Evolutionary conservation across 2,113 vertebrate species (phyloP).

Genomic region (Urocynchramus pylzowi): DNA sequence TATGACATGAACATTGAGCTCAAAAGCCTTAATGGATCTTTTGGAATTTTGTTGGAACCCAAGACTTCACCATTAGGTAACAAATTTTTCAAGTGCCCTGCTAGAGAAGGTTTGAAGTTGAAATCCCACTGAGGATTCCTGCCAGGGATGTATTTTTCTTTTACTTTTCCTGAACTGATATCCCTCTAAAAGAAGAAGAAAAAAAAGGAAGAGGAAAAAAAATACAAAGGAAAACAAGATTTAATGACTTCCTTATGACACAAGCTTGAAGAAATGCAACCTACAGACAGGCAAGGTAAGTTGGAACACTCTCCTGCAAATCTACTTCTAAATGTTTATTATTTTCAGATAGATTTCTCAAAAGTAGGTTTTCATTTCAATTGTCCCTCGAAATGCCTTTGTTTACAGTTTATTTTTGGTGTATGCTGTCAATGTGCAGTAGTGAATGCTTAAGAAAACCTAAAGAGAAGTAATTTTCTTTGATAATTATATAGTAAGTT

Average conservation of each 20-base stretch:
- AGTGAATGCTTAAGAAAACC: neutral
- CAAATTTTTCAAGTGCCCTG: slow-evolving; percentile 69
- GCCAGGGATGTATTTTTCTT: slow-evolving; percentile 66
- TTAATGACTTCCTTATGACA: slow-evolving; percentile 84
- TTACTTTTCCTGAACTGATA: slow-evolving; percentile 57
- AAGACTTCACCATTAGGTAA: slow-evolving; percentile 68
- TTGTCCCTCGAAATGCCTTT: neutral
- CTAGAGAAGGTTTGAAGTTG: slow-evolving; percentile 68
- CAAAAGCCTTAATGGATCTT: slow-evolving; percentile 52
- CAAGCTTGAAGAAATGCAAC: slow-evolving; percentile 68
- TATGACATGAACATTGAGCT: slow-evolving; percentile 51
- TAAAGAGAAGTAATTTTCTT: neutral
- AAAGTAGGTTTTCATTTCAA: neutral
- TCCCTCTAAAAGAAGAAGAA: slow-evolving; percentile 43
- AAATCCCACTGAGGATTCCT: slow-evolving; percentile 69
- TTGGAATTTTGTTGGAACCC: slow-evolving; percentile 61
- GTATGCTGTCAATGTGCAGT: neutral
- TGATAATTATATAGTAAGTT: neutral
- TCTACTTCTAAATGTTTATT: neutral
- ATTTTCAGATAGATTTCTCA: neutral
- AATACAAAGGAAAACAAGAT: slow-evolving; percentile 60
- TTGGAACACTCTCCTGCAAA: slow-evolving; percentile 42
- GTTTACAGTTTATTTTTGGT: neutral
- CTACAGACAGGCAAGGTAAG: slow-evolving; percentile 85
- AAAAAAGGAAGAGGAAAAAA: neutral